Base-by-base conservation (phyloP, 2,797 vertebrate genomes). In the Morus bassanus region DNA sequence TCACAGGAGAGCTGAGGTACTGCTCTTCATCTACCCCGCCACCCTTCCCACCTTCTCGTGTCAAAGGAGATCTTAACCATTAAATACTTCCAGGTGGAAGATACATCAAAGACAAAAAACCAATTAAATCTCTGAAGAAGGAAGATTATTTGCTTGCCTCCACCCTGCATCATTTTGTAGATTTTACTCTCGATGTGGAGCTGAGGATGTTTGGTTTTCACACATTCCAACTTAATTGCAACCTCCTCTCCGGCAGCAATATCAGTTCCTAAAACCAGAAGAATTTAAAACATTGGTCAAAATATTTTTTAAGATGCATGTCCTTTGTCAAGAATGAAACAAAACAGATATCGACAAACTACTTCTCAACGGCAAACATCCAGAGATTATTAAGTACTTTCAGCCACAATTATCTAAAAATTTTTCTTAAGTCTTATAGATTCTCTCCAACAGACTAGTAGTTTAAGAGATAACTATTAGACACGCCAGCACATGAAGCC, bases 161-260 rank as follows among this genome's bases (percentile, higher is more conserved):
- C 99, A 96, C 99, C 99, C 97, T 99, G 99, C 99, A 99, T 99
- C 99, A 99, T 99, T 97, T 99, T 99, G 98, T 99, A 99, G 98
- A 99, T 99, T 98, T 99, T 99, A 98, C 99, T 99, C 97, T 99
- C 99, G 8, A 99, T 99, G 96, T 99, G 99, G 53, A 99, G 99
- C 95, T 99, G 99, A 95, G 99, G 99, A 96, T 99, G 99, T 97
- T 99, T 99, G 46, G 99, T 99, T 98, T 99, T 99, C 96, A 99
- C 99, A 98, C 99, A 99, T 98, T 99, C 99, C 93, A 99, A 97
- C 96, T 99, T 99, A 97, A 99, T 99, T 74, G 99, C 99, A 92
- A 99, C 99, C 95, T 99, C 99, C 90, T 99, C 99, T 53, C 99
- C 99, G 1, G 99, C 99, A 91, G 99, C 99, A 97, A 99, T 99